Evolutionary conservation across 2,888 invertebrate species (phyloP).

Genomic region (Caenorhabditis sp.): DNA sequence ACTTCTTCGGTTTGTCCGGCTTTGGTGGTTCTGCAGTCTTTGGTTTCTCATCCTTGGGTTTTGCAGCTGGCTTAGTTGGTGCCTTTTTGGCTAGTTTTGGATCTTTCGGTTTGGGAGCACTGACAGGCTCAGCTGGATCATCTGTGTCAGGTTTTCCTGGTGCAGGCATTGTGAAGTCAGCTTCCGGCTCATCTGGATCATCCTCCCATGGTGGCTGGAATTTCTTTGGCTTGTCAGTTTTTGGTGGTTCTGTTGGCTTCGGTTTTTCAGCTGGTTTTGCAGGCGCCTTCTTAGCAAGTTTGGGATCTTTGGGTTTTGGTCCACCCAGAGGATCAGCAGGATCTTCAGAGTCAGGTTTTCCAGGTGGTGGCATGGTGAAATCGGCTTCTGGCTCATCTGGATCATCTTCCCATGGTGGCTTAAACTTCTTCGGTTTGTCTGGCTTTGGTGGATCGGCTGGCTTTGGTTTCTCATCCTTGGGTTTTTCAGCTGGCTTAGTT

Average conservation of each 20-base stretch:
- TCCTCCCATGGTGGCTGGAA: slow-evolving; percentile 40
- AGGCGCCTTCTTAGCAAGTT: slow-evolving; percentile 21
- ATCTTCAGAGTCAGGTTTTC: slow-evolving; percentile 33
- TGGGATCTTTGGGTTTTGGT: slow-evolving; percentile 30
- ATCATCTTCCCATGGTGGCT: slow-evolving; percentile 22
- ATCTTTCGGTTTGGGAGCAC: slow-evolving; percentile 25
- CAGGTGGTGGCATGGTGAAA: slow-evolving; percentile 26
- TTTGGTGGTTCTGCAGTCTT: slow-evolving; percentile 8
- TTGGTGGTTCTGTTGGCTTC: slow-evolving; percentile 14
- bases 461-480: slow-evolving; percentile 1
- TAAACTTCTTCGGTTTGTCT: slow-evolving; percentile 21
- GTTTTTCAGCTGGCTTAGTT: slow-evolving; percentile 6
- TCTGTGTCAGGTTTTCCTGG: slow-evolving; percentile 33
- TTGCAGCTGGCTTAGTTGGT: slow-evolving; percentile 19
- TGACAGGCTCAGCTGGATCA: slow-evolving; percentile 23
- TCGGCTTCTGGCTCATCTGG: slow-evolving; percentile 25
- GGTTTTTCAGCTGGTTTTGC: not conserved
- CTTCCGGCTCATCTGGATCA: slow-evolving; percentile 40
- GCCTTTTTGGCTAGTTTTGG: slow-evolving; percentile 29
- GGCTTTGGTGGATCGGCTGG: slow-evolving; percentile 10
- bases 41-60: slow-evolving; percentile 15
- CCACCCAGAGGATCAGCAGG: slow-evolving; percentile 21
- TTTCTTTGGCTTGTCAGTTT: slow-evolving; percentile 26
- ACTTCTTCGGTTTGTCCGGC: slow-evolving; percentile 32
- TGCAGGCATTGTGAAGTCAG: slow-evolving; percentile 37